A percentile compares a stretch with the other conserved stretches of the same genome.
Evolutionary conservation across 1,140 invertebrate genomes (phyloP).

Genomic region (Holotrichia oblita): DNA sequence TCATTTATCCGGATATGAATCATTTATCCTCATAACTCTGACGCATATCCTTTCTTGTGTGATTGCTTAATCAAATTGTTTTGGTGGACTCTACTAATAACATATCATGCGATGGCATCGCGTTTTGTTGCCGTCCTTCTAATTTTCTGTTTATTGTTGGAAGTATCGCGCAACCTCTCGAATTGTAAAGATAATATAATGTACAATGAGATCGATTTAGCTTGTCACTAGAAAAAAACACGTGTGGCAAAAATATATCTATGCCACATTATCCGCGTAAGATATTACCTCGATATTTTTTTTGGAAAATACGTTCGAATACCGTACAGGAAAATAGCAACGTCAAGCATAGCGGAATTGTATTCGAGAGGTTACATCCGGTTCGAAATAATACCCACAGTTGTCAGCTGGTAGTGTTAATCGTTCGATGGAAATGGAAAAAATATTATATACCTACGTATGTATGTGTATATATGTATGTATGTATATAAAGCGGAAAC

Average conservation of each 20-base stretch:
- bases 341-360: background rate
- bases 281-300: no score
- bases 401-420: constrained; percentile 19
- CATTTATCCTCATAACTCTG: constrained; percentile 29
- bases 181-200: no score
- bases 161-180: no score
- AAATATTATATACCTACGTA: background rate
- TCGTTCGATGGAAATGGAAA: background rate
- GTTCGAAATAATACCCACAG: background rate
- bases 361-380: background rate
- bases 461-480: background rate
- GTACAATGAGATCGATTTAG: no score
- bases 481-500: background rate
- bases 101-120: background rate
- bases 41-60: constrained; percentile 25
- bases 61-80: constrained; percentile 20
- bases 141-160: background rate
- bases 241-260: no score
- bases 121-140: background rate
- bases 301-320: no score
- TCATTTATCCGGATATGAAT: constrained; percentile 19
- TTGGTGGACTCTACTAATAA: background rate
- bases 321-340: background rate
- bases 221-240: no score
- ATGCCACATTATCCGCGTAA: no score